These are phyloP conservation scores for Corythornis vintsioides DNA, from an alignment of 2,113 vertebrate species.

Conservation along the genomic window DNA sequence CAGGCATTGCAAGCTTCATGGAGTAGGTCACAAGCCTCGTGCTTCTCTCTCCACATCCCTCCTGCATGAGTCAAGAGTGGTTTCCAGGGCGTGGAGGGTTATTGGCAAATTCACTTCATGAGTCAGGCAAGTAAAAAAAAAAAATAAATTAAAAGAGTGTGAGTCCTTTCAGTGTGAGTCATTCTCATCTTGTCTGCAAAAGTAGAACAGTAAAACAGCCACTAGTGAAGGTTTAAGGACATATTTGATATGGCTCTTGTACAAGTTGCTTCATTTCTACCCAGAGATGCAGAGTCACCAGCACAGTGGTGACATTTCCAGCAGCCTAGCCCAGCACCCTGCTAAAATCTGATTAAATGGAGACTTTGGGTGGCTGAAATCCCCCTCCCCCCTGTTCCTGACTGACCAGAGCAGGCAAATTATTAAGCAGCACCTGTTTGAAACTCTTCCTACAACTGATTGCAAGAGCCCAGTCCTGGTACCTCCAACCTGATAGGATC, in stretches of 20 bases:
- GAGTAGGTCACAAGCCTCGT: rapidly evolving
- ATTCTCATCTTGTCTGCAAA: not conserved
- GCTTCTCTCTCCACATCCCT: not conserved
- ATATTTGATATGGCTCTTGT: not conserved
- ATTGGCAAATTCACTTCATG: not conserved
- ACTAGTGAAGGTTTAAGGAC: not conserved
- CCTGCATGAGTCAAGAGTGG: not conserved
- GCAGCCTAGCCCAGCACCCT: not conserved
- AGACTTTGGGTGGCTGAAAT: too few species aligned
- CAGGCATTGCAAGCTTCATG: rapidly evolving
- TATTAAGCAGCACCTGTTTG: not conserved
- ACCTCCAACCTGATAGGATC: too few species aligned
- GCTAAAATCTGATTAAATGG: not conserved
- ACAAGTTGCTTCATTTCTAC: not conserved
- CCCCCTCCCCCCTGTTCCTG: too few species aligned
- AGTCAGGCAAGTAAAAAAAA: conserved; percentile 25
- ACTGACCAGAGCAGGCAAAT: not conserved
- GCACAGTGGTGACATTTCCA: not conserved
- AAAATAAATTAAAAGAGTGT: too few species aligned
- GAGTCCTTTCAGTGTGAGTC: conserved; percentile 5
- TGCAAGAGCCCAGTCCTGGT: too few species aligned
- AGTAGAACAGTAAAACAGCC: not conserved
- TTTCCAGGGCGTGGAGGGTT: conserved; percentile 37
- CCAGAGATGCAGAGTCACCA: not conserved
- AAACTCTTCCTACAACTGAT: not conserved